Evolutionary conservation across 2,797 vertebrate genomes (phyloP), one percentile per base, ranked within the genome.

Genomic region (Danio albolineatus): DNA sequence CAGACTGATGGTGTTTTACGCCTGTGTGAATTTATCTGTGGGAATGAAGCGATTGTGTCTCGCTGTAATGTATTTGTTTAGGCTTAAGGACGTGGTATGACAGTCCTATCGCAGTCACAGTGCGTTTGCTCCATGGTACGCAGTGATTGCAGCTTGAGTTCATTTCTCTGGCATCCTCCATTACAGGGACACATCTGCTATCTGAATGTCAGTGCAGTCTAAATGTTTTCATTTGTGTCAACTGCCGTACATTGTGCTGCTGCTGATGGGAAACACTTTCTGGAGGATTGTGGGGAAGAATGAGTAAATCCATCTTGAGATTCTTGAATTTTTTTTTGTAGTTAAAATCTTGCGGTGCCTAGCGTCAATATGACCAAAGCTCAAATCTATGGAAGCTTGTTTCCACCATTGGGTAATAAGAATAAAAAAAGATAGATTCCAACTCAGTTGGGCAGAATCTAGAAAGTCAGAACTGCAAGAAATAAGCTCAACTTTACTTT

Each of bases 21-120:
- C 13, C 57, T 39, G 49, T 77, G 76, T 61, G 56, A 10, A 48
- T 83, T 81, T 73, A 69, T 79, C 85, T 82, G 67, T 74, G n/a
- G 66, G 38, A 54, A 70, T 59, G 17, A 79, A 82, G 57, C 72
- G 64, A 46, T 74, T 81, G 78, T 75, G 69, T 83, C 65, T 73
- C 67, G 77, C 46, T 9, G 76, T 83, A 76, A 80, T 81, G 56
- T 83, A 81, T 87, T 88, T 87, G 57, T 86, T 88, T 85, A 85
- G 71, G 76, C 76, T 21, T 17, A 44, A 60, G 67, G 61, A 60
- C 19, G 14, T 62, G 67, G 12, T 69, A 71, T 46, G 81, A 79
- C 66, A 69, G 66, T 73, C 57, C 70, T 81, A 82, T 88, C 82
- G 64, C 59, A 79, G 73, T 49, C 12, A 39, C 44, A 14, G 56